Evolutionary conservation across 1,140 invertebrate genomes (phyloP).

Genomic region (Drosophila willistoni): DNA sequence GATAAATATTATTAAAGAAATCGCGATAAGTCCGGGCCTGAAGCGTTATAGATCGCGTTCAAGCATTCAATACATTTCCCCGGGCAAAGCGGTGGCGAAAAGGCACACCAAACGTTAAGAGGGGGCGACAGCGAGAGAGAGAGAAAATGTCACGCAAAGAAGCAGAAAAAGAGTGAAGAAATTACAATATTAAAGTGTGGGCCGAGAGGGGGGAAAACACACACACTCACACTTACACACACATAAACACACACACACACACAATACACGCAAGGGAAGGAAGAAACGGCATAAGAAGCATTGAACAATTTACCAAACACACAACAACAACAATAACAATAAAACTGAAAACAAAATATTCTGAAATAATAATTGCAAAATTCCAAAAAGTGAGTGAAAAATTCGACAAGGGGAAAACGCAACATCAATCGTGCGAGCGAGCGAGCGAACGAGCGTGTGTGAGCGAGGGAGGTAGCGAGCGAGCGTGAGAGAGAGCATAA

Average conservation of each 20-base stretch:
- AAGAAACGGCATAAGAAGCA: conserved; percentile 13
- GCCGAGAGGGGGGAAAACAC: conserved; percentile 40
- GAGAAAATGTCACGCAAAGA: conserved; percentile 80
- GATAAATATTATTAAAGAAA: conserved; percentile 43
- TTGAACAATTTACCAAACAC: conserved; percentile 16
- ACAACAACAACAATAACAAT: conserved; percentile 14
- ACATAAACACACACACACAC: conserved; percentile 2
- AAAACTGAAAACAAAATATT: conserved; percentile 34
- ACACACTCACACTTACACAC: conserved; percentile 14
- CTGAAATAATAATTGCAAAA: conserved; percentile 31
- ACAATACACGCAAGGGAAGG: conserved; percentile 6
- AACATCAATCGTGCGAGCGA: conserved; percentile 4
- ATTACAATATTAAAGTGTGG: conserved; percentile 48
- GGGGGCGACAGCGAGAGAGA: conserved; percentile 55
- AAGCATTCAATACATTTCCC: conserved; percentile 11
- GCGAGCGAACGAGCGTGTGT: conserved; percentile 26
- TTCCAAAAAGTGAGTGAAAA: conserved; percentile 13
- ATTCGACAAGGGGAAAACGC: conserved; percentile 18
- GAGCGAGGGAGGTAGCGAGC: conserved; percentile 41
- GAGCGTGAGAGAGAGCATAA: conserved; percentile 56
- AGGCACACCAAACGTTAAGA: conserved; percentile 44
- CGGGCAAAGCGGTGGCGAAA: conserved; percentile 52
- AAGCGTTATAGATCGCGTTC: conserved; percentile 23
- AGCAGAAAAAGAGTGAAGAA: conserved; percentile 80
- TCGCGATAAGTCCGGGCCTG: conserved; percentile 1